phyloP scores from a whole-genome alignment of 2,113 vertebrate species.

The Syrrhaptes paradoxus region DNA sequence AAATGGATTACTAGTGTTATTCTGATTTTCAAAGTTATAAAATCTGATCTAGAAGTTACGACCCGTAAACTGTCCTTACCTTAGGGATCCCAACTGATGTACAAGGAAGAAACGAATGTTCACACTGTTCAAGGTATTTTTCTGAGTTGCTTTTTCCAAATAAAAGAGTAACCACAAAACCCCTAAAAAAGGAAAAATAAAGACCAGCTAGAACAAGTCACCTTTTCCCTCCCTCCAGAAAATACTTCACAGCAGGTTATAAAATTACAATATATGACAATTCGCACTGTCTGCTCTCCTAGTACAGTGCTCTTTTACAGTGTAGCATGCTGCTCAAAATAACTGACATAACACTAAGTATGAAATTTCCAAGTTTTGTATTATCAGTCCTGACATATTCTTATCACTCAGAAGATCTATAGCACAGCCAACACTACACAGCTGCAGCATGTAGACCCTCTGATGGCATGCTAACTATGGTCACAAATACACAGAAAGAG shows the following conservation, averaged over 20 bases:
- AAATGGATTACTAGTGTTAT: background rate
- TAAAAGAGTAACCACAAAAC: conserved; percentile 91
- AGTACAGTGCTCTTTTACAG: background rate
- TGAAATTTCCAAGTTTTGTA: background rate
- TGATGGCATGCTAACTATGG: background rate
- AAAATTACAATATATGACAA: background rate
- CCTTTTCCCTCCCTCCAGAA: background rate
- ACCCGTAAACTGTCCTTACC: conserved; percentile 73
- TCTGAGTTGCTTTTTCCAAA: conserved; percentile 98
- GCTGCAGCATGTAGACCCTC: background rate
- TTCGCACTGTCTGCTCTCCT: background rate
- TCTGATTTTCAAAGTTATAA: background rate
- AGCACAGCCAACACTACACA: background rate
- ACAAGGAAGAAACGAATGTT: conserved; percentile 91
- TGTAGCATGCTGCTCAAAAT: background rate
- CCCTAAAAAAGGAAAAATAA: conserved; percentile 75
- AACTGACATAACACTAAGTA: background rate
- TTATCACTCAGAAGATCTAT: accelerated
- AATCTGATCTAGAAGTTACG: background rate
- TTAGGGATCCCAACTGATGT: conserved; percentile 88
- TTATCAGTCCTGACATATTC: background rate
- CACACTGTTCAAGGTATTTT: conserved; percentile 94
- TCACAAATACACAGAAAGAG: background rate
- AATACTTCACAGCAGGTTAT: background rate
- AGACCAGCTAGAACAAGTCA: background rate